Evolutionary conservation across 2,797 vertebrate species (phyloP).

Genomic region (Malurus splendens): DNA sequence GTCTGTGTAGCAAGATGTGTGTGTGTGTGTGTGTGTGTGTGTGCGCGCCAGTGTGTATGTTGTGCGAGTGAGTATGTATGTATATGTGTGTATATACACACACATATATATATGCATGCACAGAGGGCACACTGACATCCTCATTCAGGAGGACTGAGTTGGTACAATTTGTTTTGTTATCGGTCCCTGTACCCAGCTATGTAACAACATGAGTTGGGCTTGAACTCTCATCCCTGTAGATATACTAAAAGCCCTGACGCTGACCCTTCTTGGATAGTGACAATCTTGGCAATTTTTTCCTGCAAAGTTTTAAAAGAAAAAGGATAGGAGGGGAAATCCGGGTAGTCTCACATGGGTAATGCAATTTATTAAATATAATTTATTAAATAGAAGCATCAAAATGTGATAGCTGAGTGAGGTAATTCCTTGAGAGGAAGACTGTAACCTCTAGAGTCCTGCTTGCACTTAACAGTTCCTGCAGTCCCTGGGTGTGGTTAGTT

Average conservation of each 20-base stretch:
- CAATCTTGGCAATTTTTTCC: background rate
- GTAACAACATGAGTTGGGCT: background rate
- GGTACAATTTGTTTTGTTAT: background rate
- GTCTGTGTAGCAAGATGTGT: accelerated
- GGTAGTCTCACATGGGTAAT: background rate
- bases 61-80: too few relatives aligned
- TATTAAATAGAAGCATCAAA: background rate
- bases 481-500: background rate
- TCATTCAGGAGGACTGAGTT: background rate
- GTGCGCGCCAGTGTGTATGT: too few relatives aligned
- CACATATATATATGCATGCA: background rate
- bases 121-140: accelerated
- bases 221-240: background rate
- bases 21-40: accelerated
- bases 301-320: background rate
- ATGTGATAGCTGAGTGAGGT: background rate
- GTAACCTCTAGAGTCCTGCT: background rate
- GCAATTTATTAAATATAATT: background rate
- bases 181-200: accelerated
- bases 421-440: background rate
- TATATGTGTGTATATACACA: too few relatives aligned
- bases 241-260: background rate
- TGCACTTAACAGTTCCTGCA: background rate
- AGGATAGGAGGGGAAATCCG: background rate
- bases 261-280: background rate